phyloP scores from a whole-genome alignment of 2,888 invertebrate genomes.

The Hemithea aestivaria region DNA sequence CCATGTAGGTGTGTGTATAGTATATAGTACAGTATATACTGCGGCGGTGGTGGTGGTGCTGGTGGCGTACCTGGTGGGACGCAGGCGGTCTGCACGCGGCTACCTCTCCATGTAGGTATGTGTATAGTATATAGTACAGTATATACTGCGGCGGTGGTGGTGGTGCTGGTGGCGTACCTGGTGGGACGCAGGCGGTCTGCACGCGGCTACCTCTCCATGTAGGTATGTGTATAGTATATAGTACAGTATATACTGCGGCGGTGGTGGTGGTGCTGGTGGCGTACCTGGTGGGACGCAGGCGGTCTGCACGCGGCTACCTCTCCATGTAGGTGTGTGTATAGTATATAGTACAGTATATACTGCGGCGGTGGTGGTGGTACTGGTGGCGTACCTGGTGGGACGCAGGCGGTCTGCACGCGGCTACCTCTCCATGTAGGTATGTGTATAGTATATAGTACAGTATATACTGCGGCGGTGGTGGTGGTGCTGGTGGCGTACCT shows the following conservation, averaged over 20 bases:
- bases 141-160: constrained; percentile 84
- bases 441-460: constrained; percentile 15
- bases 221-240: constrained; percentile 35
- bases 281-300: constrained; percentile 83
- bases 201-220: constrained; percentile 94
- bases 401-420: constrained; percentile 70
- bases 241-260: constrained; percentile 70
- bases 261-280: constrained; percentile 94
- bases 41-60: constrained; percentile 93
- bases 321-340: constrained; percentile 82
- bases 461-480: constrained; percentile 83
- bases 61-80: constrained; percentile 89
- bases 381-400: constrained; percentile 91
- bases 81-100: constrained; percentile 70
- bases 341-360: no score
- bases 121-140: constrained; percentile 11
- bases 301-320: constrained; percentile 84
- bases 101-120: constrained; percentile 89
- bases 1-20: constrained; percentile 81
- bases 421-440: constrained; percentile 89
- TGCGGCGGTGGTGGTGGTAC: constrained; percentile 91
- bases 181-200: constrained; percentile 50
- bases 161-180: constrained; percentile 95
- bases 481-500: constrained; percentile 96
- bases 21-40: no score